Percentiles rank a stretch among this genome's conserved stretches.
Evolutionary conservation across 2,888 invertebrate genomes (phyloP).

Genomic region (Drosophila hawaiiensis): DNA sequence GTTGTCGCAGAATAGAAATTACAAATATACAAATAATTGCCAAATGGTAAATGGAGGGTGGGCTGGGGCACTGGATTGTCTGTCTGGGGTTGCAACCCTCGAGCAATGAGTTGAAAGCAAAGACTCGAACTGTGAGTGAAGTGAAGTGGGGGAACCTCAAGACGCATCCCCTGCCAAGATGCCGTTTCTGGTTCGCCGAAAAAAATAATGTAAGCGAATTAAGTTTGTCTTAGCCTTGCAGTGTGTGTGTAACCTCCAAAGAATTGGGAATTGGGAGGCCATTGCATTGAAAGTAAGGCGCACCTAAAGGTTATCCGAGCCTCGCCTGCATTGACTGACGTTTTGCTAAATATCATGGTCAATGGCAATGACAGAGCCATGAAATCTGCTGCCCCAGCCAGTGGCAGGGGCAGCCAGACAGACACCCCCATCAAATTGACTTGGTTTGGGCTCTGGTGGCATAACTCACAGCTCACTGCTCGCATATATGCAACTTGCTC

Average conservation of each 20-base stretch:
- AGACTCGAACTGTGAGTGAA: slow-evolving; percentile 15
- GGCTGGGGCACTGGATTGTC: slow-evolving; percentile 41
- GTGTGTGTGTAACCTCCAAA: neutral
- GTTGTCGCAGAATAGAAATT: slow-evolving; percentile 68
- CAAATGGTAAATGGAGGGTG: slow-evolving; percentile 10
- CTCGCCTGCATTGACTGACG: slow-evolving; percentile 28
- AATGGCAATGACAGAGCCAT: slow-evolving; percentile 57
- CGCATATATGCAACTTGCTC: slow-evolving; percentile 21
- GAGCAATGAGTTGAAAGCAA: slow-evolving; percentile 57
- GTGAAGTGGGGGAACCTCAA: neutral
- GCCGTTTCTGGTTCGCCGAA: neutral
- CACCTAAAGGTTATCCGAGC: slow-evolving; percentile 19
- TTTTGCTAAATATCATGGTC: slow-evolving; percentile 72
- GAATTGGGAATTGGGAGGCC: slow-evolving; percentile 24
- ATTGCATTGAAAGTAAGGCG: slow-evolving; percentile 30
- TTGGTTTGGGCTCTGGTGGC: slow-evolving; percentile 20
- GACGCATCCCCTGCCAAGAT: neutral
- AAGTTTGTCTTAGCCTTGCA: slow-evolving; percentile 2
- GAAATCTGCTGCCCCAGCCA: slow-evolving; percentile 20
- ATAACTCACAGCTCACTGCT: slow-evolving; percentile 28
- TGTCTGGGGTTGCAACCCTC: slow-evolving; percentile 74
- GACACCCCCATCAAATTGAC: slow-evolving; percentile 51
- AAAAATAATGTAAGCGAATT: neutral
- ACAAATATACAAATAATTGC: slow-evolving; percentile 55
- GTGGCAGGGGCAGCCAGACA: slow-evolving; percentile 70